Percentiles rank a stretch among this genome's conserved stretches.
phyloP scores from a whole-genome alignment of 2,888 invertebrate genomes.

The Drosophila merina region DNA sequence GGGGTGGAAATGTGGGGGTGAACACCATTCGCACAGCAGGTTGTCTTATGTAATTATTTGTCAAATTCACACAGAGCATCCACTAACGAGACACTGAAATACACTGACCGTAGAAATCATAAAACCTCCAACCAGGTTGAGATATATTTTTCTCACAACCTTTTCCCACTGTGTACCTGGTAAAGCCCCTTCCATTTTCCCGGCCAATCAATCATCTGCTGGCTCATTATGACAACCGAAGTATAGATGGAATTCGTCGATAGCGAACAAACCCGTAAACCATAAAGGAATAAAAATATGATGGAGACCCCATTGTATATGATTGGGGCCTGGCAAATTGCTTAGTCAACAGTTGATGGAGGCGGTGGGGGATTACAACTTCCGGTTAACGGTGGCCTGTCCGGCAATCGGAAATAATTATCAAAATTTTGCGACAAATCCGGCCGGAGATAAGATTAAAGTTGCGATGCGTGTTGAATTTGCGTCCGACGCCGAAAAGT shows the following conservation, averaged over 20 bases:
- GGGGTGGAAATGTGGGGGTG: not conserved
- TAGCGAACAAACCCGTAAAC: constrained; percentile 7
- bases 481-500: constrained; percentile 59
- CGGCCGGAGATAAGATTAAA: constrained; percentile 56
- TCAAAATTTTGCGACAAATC: constrained; percentile 53
- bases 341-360: constrained; percentile 40
- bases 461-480: constrained; percentile 20
- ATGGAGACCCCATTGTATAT: not conserved
- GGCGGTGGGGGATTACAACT: constrained; percentile 30
- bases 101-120: constrained; percentile 5
- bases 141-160: not conserved
- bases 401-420: constrained; percentile 64
- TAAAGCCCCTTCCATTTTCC: not conserved
- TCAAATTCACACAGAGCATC: constrained; percentile 70
- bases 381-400: constrained; percentile 45
- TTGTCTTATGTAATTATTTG: constrained; percentile 75
- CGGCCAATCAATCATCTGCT: constrained; percentile 79
- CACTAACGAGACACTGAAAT: constrained; percentile 67
- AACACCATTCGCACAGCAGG: constrained; percentile 58
- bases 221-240: constrained; percentile 52
- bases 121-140: not conserved
- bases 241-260: constrained; percentile 8
- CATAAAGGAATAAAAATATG: constrained; percentile 34
- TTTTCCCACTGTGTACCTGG: constrained; percentile 1
- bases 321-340: constrained; percentile 33